Percentiles rank a stretch among this genome's conserved stretches.
Evolutionary conservation across 1,140 invertebrate genomes (phyloP).

Genomic region (Leptoteleia sp.): DNA sequence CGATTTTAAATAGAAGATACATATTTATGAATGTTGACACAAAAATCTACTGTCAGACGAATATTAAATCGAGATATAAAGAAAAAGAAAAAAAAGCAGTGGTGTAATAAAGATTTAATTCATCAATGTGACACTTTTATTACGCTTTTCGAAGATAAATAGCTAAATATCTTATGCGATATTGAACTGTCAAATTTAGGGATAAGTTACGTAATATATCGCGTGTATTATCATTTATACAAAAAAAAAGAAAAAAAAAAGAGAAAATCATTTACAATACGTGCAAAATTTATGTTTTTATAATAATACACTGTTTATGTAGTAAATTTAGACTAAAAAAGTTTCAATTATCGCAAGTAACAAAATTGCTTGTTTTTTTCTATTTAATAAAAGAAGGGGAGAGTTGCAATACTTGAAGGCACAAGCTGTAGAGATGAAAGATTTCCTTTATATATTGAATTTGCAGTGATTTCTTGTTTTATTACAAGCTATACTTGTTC

Average conservation of each 20-base stretch:
- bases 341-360: constrained; percentile 45
- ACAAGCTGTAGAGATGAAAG: constrained; percentile 49
- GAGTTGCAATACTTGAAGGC: constrained; percentile 32
- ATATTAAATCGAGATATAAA: too few species aligned
- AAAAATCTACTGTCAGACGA: too few species aligned
- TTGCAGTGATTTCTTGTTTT: constrained; percentile 57
- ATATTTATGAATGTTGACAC: too few species aligned
- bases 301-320: constrained; percentile 21
- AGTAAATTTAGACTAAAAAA: constrained; percentile 32
- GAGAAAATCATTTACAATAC: too few species aligned
- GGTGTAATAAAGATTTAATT: constrained; percentile 25
- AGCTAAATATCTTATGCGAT: constrained; percentile 19
- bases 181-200: constrained; percentile 35
- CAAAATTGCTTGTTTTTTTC: constrained; percentile 23
- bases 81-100: constrained; percentile 2
- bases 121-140: constrained; percentile 38
- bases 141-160: constrained; percentile 19
- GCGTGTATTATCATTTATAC: not conserved
- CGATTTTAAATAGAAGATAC: too few species aligned
- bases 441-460: constrained; percentile 60
- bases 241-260: constrained; percentile 1
- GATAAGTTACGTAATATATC: constrained; percentile 21
- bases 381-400: constrained; percentile 50
- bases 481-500: constrained; percentile 51
- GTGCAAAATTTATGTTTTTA: too few species aligned